Evolutionary conservation across 2,113 vertebrate species (phyloP), one percentile per base, ranked within the genome.

Genomic region (Neolamprologus hecqui): DNA sequence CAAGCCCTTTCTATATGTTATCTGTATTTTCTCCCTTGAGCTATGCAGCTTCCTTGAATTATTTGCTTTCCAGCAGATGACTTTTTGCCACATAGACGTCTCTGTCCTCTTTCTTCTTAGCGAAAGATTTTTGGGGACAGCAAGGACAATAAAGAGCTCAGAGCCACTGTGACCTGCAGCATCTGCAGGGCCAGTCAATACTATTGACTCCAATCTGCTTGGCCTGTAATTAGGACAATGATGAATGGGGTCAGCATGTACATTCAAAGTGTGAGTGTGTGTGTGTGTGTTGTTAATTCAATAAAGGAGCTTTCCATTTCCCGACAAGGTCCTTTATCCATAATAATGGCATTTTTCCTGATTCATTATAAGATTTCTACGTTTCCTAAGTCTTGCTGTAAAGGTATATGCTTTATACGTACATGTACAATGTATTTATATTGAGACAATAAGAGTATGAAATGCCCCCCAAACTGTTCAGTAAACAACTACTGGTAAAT

Each of bases 241-340:
- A 94, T 93, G n/a, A 89, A 94, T 93, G 88, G 60, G 86, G 79
- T 92, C 89, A 90, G 79, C 55, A 49, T 83, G 53, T 33, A 47
- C 49, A 57, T 86, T 42, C 10, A 4, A 8, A 75, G 40, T 73
- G 81, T 83, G 21, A 28, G 11, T 65, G 60, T 21, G 33, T 60
- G 26, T 70, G 60, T 68, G 85, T 49, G 35, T 17, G 6, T 73
- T 12, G 23, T 17, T 89, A 83, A 89, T 89, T 84, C 83, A 82
- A 19, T 81, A 83, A 88, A 90, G 57, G 26, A 87, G 68, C 51
- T 81, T 79, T 3, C 51, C 23, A 51, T 88, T 89, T 91, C 86
- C 57, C 6, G 63, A 84, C 84, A 75, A 85, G 83, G 73, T 86
- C 42, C 53, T 70, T 88, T 89, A 84, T 60, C 40, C 82, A 45